Evolutionary conservation across 2,113 vertebrate species (phyloP), one percentile per base, ranked within the genome.

Genomic region (Prolemur simus): DNA sequence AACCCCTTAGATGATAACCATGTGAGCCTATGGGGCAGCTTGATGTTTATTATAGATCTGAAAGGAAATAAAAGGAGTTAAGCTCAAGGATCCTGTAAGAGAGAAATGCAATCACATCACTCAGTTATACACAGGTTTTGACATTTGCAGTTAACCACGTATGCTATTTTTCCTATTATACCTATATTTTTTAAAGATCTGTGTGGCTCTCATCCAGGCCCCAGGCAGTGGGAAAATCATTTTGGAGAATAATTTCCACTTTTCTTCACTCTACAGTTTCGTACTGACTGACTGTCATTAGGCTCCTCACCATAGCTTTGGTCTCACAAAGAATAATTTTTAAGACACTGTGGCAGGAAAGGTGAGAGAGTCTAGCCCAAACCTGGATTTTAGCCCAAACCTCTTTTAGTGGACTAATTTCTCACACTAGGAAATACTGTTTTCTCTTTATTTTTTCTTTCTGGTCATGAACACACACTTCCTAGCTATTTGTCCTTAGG

Each of bases 331-430:
- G 9, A 52, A n/a, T 64, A 60, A 60, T 14, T 58, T 29, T 71
- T 0, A 15, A 29, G 37, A 25, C 11, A 11, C 14, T 18, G 12
- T 7, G 2, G 3, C 27, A 13, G 1, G 4, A 2, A 0, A 2
- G 7, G 42, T 17, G 17, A 34, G 15, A 86, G 5, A 6, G 45
- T 37, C 10, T 25, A 18, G 6, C 17, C 14, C 21, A 23, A 34
- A 18, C 64, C 37, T 5, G 45, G 49, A 69, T 32, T 49, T 92
- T 17, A 66, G 68, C 2, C 14, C 68, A 45, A 64, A 71, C 1
- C 9, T 73, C 47, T 37, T 3, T 85, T 49, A 29, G 8, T 20
- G 8, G 2, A 0, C 5, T 83, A 2, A 18, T 52, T 74, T 82
- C 11, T 25, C 14, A 45, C n/a, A 4, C 5, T 7, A 49, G 49